These are phyloP conservation scores for Pristionchus japonicus DNA, from an alignment of 2,888 invertebrate genomes.

Conservation along the genomic window DNA sequence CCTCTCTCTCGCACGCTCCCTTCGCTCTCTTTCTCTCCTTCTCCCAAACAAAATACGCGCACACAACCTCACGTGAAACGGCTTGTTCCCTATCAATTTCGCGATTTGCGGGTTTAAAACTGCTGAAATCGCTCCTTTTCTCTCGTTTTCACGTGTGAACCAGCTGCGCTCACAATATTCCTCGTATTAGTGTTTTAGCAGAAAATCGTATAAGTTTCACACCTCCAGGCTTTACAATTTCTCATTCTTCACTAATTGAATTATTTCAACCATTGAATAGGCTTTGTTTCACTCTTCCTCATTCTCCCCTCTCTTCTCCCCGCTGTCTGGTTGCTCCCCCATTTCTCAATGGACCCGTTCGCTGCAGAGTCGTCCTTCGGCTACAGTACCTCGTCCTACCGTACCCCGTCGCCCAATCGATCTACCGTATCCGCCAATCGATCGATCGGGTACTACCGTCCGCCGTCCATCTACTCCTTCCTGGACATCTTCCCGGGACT, in stretches of 20 bases:
- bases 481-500: slow-evolving; percentile 7
- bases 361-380: not conserved
- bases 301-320: not conserved
- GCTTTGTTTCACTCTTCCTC: not conserved
- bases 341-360: not conserved
- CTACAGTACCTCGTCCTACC: not conserved
- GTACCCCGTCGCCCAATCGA: not conserved
- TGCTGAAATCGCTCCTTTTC: not conserved
- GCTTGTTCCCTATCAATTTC: not conserved
- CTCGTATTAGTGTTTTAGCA: too few relatives aligned
- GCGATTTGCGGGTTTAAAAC: not conserved
- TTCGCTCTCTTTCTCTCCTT: too few relatives aligned
- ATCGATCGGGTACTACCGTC: not conserved
- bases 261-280: not conserved
- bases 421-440: not conserved
- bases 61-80: slow-evolving; percentile 31
- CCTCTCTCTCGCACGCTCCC: not conserved
- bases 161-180: too few relatives aligned
- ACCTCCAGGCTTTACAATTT: too few relatives aligned
- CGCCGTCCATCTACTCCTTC: not conserved
- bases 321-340: not conserved
- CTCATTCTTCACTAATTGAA: not conserved
- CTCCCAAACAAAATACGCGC: slow-evolving; percentile 13
- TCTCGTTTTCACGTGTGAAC: not conserved
- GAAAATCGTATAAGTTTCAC: too few relatives aligned